phyloP scores from a whole-genome alignment of 2,888 invertebrate genomes.

The Crematogaster levior region DNA sequence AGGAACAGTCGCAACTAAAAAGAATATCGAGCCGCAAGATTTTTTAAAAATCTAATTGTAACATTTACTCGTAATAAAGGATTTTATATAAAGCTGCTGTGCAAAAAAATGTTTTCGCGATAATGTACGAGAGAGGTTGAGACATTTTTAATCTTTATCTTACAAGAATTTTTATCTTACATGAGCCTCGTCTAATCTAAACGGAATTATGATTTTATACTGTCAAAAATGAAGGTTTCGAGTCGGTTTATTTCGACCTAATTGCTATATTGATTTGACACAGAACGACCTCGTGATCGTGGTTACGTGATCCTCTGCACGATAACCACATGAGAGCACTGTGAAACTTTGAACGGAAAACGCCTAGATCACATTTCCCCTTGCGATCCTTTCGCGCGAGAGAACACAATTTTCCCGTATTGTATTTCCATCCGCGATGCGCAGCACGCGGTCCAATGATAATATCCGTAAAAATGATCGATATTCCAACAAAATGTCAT shows the following conservation, averaged over 20 bases:
- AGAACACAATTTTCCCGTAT: background rate
- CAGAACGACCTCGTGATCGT: slow-evolving; percentile 7
- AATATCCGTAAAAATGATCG: slow-evolving; percentile 10
- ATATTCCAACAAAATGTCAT: background rate
- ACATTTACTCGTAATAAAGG: background rate
- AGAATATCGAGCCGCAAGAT: background rate
- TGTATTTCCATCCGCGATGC: background rate
- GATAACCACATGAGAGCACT: background rate
- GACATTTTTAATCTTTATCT: too few species aligned
- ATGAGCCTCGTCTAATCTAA: background rate
- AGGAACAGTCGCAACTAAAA: too few species aligned
- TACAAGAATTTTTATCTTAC: too few species aligned
- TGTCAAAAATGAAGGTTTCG: background rate
- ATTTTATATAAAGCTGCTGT: too few species aligned
- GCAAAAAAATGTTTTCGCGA: background rate
- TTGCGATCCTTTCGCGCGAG: background rate
- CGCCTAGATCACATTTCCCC: background rate
- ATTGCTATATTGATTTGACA: slow-evolving; percentile 49
- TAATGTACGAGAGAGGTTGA: background rate
- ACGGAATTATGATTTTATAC: slow-evolving; percentile 16
- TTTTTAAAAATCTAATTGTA: background rate
- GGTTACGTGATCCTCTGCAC: slow-evolving; percentile 1
- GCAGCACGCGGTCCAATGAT: background rate
- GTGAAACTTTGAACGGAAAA: background rate
- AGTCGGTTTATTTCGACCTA: slow-evolving; percentile 37